Base-by-base conservation (phyloP, 2,888 invertebrate genomes). In the Lepidochitona cinerea region DNA sequence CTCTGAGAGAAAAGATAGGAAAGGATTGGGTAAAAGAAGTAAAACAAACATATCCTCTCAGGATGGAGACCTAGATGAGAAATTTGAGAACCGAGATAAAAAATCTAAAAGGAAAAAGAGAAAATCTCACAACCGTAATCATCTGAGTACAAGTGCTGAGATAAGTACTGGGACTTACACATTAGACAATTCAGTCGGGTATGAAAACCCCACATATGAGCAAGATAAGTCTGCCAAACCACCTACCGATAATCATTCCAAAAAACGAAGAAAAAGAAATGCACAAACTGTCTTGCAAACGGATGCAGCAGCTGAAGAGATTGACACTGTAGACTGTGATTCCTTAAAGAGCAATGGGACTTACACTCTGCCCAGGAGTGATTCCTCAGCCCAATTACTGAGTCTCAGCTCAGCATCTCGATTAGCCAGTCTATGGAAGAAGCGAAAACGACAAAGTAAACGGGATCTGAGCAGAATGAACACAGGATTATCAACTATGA, bases 281-380 rank as follows among this genome's bases (percentile, higher is more conserved):
- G 14, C 26, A 35, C 26, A 49, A 52, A 37, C 36, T 53, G 18
- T 37, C 52, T 67, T 53, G 53, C 14, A 64, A 35, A 33, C 54
- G 23, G 35, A 37, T 36, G 53, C 37, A 18, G 26, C 29, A 36
- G 65, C 33, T 35, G 41, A 32, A 37, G 33, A 70, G 35, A 35
- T 23, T 7, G 32, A 72, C 32, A 53, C 75, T 3, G 29, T 66
- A 7, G 81, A 79, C 32, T 74, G 75, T 37, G 81, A 71, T 0
- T 82, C 83, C 18, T 64, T 82, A n/a, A 79, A 76, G 49, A 82
- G 82, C 72, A 84, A 79, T 49, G 84, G 79, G 9, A 82, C 83
- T n/a, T 83, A 79, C 68, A 81, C 80, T 0, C 54, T 81, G 3
- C 59, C 59, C 2, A 18, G 59, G 12, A 59, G 59, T 26, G 59